These are phyloP conservation scores for Argyresthia albistria DNA, from an alignment of 2,888 invertebrate species.

Conservation along the genomic window DNA sequence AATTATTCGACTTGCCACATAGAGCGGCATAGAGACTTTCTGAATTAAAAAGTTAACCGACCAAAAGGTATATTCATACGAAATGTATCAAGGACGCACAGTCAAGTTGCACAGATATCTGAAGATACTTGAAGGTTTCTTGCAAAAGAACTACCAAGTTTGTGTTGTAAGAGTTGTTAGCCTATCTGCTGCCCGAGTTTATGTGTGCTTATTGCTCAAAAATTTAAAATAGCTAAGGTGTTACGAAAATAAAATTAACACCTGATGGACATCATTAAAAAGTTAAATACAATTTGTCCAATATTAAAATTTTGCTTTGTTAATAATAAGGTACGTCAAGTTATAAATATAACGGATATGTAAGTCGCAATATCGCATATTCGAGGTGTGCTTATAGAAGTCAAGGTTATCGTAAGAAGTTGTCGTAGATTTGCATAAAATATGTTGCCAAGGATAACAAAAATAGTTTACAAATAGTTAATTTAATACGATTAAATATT, in stretches of 20 bases:
- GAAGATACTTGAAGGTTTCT: slow-evolving; percentile 1
- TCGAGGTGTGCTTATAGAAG: too few relatives aligned
- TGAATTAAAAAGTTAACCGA: too few relatives aligned
- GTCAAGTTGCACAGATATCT: slow-evolving; percentile 1
- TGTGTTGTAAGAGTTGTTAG: background rate
- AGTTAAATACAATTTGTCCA: background rate
- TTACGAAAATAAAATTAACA: slow-evolving; percentile 4
- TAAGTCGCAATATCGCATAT: too few relatives aligned
- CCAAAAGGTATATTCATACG: too few relatives aligned
- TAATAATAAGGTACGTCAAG: background rate
- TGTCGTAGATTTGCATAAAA: too few relatives aligned
- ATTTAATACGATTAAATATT: too few relatives aligned
- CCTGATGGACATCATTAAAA: background rate
- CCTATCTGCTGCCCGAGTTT: background rate
- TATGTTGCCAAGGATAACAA: too few relatives aligned
- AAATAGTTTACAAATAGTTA: too few relatives aligned
- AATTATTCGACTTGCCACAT: too few relatives aligned
- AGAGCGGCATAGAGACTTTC: too few relatives aligned
- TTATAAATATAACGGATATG: too few relatives aligned
- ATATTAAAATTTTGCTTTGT: background rate
- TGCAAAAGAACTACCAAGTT: slow-evolving; percentile 4
- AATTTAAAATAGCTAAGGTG: slow-evolving; percentile 1
- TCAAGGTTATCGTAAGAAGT: too few relatives aligned
- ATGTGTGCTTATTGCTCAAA: slow-evolving; percentile 2
- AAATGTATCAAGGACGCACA: slow-evolving; percentile 1